A percentile compares a stretch with the other conserved stretches of the same genome.
Evolutionary conservation across 2,113 vertebrate species (phyloP).

Genomic region (Typhlomys cinereus): DNA sequence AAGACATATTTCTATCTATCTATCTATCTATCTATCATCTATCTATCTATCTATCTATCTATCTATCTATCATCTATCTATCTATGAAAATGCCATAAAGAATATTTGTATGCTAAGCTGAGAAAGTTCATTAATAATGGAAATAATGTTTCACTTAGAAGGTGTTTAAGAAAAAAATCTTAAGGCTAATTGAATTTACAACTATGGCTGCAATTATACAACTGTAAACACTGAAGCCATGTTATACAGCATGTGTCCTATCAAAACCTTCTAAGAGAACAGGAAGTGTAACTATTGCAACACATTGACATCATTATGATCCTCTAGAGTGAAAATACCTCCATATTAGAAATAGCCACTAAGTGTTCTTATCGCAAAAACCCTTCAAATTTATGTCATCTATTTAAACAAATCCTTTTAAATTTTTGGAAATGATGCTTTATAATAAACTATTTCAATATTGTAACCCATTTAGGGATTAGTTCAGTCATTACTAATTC

Average conservation of each 20-base stretch:
- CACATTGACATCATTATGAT: slow-evolving; percentile 60
- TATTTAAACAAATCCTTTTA: slow-evolving; percentile 82
- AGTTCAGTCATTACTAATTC: slow-evolving; percentile 77
- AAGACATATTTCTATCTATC: no score
- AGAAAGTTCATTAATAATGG: background rate
- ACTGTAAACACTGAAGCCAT: background rate
- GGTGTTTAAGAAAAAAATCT: background rate
- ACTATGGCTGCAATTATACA: background rate
- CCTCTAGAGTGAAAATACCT: slow-evolving; percentile 67
- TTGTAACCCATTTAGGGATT: slow-evolving; percentile 79
- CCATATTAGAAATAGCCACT: background rate
- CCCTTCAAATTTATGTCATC: slow-evolving; percentile 79
- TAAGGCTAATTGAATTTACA: background rate
- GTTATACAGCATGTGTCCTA: background rate
- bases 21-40: no score
- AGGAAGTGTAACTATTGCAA: slow-evolving; percentile 48
- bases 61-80: no score
- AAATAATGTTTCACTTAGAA: background rate
- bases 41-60: no score
- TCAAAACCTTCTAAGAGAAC: background rate
- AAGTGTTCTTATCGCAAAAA: slow-evolving; percentile 64
- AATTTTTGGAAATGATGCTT: slow-evolving; percentile 78
- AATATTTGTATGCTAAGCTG: background rate
- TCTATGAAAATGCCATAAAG: background rate
- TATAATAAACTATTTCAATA: slow-evolving; percentile 82